These are phyloP conservation scores for Aleadryas rufinucha DNA, from an alignment of 2,113 vertebrate genomes.

Conservation along the genomic window DNA sequence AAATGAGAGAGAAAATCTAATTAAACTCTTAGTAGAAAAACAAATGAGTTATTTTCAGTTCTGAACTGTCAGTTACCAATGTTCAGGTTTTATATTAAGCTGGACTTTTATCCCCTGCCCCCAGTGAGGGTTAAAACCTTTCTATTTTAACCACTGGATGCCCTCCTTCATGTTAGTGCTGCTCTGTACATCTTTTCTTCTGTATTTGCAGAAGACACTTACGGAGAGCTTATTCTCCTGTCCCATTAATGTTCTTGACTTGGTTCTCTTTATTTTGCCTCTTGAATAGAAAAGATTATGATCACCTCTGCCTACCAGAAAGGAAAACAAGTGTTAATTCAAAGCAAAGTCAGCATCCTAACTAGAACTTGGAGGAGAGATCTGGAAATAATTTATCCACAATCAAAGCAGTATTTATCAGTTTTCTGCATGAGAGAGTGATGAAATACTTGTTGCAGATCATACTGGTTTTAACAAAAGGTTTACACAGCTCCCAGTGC, in stretches of 20 bases:
- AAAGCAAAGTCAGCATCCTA: neutral
- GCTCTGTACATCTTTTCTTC: neutral
- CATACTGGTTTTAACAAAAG: conserved; percentile 34
- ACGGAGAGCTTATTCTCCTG: conserved; percentile 60
- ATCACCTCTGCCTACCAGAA: conserved; percentile 62
- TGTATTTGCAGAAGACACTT: neutral
- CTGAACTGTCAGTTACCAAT: neutral
- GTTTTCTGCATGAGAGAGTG: neutral
- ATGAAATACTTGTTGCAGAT: conserved; percentile 14
- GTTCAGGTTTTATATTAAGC: neutral
- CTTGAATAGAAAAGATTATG: neutral
- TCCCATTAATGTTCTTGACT: conserved; percentile 30
- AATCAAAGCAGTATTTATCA: neutral
- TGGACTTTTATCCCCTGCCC: neutral
- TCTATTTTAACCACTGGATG: neutral
- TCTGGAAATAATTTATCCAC: conserved; percentile 18
- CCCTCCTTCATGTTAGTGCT: neutral
- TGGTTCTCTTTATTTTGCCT: conserved; percentile 42
- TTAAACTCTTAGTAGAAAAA: neutral
- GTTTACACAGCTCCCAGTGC: neutral
- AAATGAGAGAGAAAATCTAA: neutral
- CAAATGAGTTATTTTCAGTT: neutral
- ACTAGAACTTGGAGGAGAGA: neutral
- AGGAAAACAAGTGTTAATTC: conserved; percentile 16
- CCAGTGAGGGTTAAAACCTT: neutral